Evolutionary conservation across 1,140 invertebrate genomes (phyloP).

Genomic region (Ceratina calcarata): DNA sequence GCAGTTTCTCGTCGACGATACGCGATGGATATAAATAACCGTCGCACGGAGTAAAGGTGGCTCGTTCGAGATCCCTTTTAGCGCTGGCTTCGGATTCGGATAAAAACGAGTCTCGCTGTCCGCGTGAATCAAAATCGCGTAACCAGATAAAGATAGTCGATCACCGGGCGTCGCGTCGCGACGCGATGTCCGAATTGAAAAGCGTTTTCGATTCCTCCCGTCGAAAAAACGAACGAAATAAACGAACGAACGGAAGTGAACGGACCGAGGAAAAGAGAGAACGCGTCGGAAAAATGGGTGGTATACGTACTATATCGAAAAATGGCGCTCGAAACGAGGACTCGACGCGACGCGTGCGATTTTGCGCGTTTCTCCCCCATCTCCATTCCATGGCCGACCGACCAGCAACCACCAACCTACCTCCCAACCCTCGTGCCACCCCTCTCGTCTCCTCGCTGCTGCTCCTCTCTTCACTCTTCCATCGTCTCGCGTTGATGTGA

Average conservation of each 20-base stretch:
- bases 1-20: slow-evolving; percentile 4
- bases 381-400: slow-evolving; percentile 52
- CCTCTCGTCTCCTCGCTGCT: not conserved
- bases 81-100: not conserved
- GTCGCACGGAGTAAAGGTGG: slow-evolving; percentile 20
- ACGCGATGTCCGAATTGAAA: slow-evolving; percentile 35
- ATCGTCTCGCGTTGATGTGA: slow-evolving; percentile 69
- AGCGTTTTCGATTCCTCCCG: slow-evolving; percentile 21
- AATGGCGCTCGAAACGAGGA: slow-evolving; percentile 53
- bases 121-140: slow-evolving; percentile 50
- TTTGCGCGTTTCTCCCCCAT: slow-evolving; percentile 54
- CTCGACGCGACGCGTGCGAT: slow-evolving; percentile 40
- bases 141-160: slow-evolving; percentile 46
- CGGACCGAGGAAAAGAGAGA: slow-evolving; percentile 28
- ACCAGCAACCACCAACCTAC: slow-evolving; percentile 12
- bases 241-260: too few relatives aligned
- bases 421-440: slow-evolving; percentile 1
- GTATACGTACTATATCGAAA: slow-evolving; percentile 45
- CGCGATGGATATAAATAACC: slow-evolving; percentile 30
- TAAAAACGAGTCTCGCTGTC: slow-evolving; percentile 29
- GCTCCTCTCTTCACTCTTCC: slow-evolving; percentile 38
- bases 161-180: slow-evolving; percentile 23
- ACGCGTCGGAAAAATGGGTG: slow-evolving; percentile 32
- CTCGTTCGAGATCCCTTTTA: slow-evolving; percentile 4
- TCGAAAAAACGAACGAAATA: not conserved